phyloP scores from a whole-genome alignment of 2,888 invertebrate genomes.

The Saturnia japonica region DNA sequence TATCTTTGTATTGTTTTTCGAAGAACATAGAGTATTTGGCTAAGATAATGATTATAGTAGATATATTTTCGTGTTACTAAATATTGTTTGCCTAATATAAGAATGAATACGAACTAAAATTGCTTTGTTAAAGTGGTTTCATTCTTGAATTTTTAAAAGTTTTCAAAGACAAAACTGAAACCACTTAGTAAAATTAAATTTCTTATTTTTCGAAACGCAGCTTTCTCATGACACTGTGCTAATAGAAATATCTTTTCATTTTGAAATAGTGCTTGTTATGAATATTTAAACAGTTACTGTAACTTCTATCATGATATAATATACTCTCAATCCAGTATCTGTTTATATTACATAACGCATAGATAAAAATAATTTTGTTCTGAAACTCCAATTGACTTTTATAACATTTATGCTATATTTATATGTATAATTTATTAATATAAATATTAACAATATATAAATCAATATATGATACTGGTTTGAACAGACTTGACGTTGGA shows the following conservation, averaged over 20 bases:
- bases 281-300: neutral
- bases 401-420: too few relatives aligned
- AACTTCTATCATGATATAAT: neutral
- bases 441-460: too few relatives aligned
- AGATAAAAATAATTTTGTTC: neutral
- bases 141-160: neutral
- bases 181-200: neutral
- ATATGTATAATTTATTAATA: too few relatives aligned
- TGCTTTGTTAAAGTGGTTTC: neutral
- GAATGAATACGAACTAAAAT: neutral
- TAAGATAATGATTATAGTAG: too few relatives aligned
- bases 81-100: neutral
- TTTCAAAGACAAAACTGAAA: neutral
- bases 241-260: neutral
- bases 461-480: too few relatives aligned
- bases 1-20: too few relatives aligned
- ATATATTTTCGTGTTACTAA: neutral
- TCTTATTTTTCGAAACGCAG: neutral
- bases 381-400: neutral
- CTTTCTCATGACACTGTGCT: neutral
- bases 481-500: too few relatives aligned
- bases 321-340: neutral
- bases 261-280: neutral
- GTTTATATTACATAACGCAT: neutral
- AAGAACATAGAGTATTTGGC: too few relatives aligned